Evolutionary conservation across 2,113 vertebrate genomes (phyloP), one percentile per base, ranked within the genome.

Genomic region (Gambusia affinis): DNA sequence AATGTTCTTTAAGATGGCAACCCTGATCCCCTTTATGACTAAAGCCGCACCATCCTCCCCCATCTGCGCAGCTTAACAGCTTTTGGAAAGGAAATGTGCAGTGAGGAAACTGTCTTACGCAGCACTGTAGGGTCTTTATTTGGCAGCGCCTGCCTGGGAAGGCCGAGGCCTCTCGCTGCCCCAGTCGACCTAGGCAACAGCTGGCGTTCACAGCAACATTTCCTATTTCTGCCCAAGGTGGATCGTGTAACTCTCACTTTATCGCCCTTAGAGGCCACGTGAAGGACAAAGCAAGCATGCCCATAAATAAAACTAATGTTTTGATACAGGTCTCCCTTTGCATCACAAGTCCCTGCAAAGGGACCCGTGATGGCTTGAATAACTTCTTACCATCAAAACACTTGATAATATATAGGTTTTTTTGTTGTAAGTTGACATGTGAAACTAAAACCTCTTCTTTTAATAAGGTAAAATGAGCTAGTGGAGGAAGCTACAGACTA

Each of bases 191-290:
- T 88, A 92, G 87, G 91, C 90, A 95, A 93, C 96, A 98, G 96
- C 97, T 97, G 97, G 91, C 92, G 91, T 81, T 93, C 89, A 86
- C 94, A 93, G 94, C 95, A 93, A 95, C 95, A 94, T 93, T 96
- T 96, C 95, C 95, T 95, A 95, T 95, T 95, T 94, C 92, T 95
- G 94, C 94, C 88, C 88, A 86, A 93, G 92, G 93, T 95, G 91
- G 95, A 96, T 98, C 96, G 72, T 91, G 94, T 97, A 95, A 94
- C 96, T 98, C 94, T 94, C 96, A 94, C 95, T 98, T 97, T 96
- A 96, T 96, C 96, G 92, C 96, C 95, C 93, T 88, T 95, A 90
- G 94, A 96, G 96, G 96, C 96, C 95, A 94, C 83, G 88, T 97
- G 96, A 97, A 97, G 96, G 97, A 96, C 96, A 95, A 95, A 95